A percentile compares a stretch with the other conserved stretches of the same genome.
Evolutionary conservation across 2,113 vertebrate genomes (phyloP).

Genomic region (Tragulus kanchil): DNA sequence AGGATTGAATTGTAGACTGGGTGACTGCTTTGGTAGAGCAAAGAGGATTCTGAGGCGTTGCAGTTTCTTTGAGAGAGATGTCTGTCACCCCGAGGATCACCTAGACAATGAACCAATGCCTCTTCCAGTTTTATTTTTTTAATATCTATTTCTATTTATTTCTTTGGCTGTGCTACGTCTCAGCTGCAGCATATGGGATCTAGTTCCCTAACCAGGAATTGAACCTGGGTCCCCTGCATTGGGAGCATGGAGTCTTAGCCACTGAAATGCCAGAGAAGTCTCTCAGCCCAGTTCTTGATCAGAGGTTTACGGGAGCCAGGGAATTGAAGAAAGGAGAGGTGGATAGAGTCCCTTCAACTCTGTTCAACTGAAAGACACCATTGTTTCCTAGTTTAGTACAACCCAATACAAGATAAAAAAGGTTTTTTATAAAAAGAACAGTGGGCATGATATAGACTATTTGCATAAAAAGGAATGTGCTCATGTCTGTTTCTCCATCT

Average conservation of each 20-base stretch:
- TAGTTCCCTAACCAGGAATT: too few species aligned
- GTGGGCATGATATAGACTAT: neutral
- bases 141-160: too few species aligned
- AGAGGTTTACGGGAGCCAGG: neutral
- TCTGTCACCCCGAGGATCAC: neutral
- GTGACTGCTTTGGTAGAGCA: neutral
- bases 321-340: neutral
- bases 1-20: neutral
- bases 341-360: neutral
- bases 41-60: neutral
- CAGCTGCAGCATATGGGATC: too few species aligned
- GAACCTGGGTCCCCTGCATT: too few species aligned
- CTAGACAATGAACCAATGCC: neutral
- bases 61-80: neutral
- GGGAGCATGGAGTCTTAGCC: too few species aligned
- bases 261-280: too few species aligned
- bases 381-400: neutral
- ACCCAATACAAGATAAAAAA: neutral
- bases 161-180: too few species aligned
- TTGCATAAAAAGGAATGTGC: neutral
- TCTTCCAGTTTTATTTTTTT: too few species aligned
- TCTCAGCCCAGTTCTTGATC: neutral
- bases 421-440: neutral
- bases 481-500: neutral
- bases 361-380: neutral